Evolutionary conservation across 2,113 vertebrate species (phyloP).

Genomic region (Prunella fulvescens): DNA sequence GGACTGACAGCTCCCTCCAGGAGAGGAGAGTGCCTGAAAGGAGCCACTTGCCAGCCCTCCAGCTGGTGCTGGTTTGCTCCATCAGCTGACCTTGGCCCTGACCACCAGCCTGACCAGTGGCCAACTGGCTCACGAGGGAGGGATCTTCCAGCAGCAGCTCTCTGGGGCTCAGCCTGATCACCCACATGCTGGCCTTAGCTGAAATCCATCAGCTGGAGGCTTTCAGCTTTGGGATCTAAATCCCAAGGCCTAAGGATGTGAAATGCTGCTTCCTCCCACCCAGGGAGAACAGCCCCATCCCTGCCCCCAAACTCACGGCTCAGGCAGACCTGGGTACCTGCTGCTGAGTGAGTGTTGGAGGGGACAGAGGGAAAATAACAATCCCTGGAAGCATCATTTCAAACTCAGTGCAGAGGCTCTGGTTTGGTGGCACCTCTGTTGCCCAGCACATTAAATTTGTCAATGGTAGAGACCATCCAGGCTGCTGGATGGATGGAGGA

Average conservation of each 20-base stretch:
- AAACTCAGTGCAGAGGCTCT: not conserved
- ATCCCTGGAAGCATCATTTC: not conserved
- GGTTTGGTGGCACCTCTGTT: not conserved
- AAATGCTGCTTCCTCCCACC: not conserved
- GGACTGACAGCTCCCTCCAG: not conserved
- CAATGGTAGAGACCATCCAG: not conserved
- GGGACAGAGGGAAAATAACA: not conserved
- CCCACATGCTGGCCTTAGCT: not conserved
- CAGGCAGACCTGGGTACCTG: not conserved
- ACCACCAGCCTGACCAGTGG: not conserved
- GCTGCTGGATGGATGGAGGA: not conserved
- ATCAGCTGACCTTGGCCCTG: not conserved
- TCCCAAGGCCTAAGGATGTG: not conserved
- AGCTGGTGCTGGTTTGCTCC: not conserved
- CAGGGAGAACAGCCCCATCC: not conserved
- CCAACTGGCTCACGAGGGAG: not conserved
- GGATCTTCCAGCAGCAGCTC: not conserved
- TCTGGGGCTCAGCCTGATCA: not conserved
- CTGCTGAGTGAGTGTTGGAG: fast-evolving
- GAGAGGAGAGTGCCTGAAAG: not conserved
- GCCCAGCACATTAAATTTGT: not conserved
- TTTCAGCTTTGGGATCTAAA: not conserved
- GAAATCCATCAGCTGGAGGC: not conserved
- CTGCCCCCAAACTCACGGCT: not conserved
- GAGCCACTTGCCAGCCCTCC: not conserved